Base-by-base conservation (phyloP, 2,888 invertebrate genomes). In the Rhopalosiphum nymphaeae region DNA sequence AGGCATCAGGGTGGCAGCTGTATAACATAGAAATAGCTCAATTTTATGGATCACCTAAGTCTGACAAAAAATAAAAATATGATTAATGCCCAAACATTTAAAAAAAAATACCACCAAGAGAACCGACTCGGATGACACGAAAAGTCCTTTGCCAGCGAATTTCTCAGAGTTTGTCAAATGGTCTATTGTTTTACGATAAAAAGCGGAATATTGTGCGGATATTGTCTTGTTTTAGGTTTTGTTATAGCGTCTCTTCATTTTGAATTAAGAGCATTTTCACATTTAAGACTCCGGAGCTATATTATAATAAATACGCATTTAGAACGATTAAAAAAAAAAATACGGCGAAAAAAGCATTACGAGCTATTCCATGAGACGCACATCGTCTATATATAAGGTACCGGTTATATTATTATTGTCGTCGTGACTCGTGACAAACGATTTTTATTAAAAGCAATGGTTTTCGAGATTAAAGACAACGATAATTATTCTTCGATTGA, bases 201-300 rank as follows among this genome's bases (percentile, higher is more conserved):
- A 46, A 78, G 78, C 11, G 5, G 26, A 90, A 26, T 49, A 90
- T 49, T 49, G 67, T 67, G n/a, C 21, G 26, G 78, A 26, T 49
- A 91, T 49, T 49, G 67, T 91, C 49, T 49, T 78, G 46, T 91
- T 78, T 49, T 67, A 36, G 26, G 90, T 67, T n/a, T 90, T 90
- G 44, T 90, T 25, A 49, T 67, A 26, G 25, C 78, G 78, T 78
- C 78, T 91, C 25, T 78, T 36, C 36, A 46, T 61, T 91, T 91
- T 36, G 67, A 67, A 91, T 78, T 49, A 91, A 42, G 36, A 78
- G 11, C 84, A 78, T 91, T 78, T 84, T 84, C 46, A 29, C 61
- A 46, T 90, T 46, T 21, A 90, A 90, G 29, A 46, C n/a, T 67
- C n/a, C 2, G 61, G 56, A 36, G 53, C 36, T 16, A 36, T 57